These are phyloP conservation scores for Charaxes varanes DNA, from an alignment of 1,140 invertebrate species.

Conservation along the genomic window DNA sequence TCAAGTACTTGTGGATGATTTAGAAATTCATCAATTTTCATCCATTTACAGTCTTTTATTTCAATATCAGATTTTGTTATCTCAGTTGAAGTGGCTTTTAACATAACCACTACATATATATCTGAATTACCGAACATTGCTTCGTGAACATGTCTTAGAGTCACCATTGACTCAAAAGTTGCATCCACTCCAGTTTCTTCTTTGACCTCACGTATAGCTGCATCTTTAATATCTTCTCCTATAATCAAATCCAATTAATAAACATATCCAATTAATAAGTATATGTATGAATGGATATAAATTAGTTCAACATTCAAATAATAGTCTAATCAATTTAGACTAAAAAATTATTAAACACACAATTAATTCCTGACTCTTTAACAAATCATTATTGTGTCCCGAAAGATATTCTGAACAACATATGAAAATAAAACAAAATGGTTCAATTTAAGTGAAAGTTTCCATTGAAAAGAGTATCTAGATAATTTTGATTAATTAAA, in stretches of 20 bases:
- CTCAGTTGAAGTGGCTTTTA: constrained; percentile 79
- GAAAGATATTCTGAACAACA: too few relatives aligned
- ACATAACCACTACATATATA: constrained; percentile 85
- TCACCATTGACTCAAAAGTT: constrained; percentile 84
- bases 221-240: constrained; percentile 88
- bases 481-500: too few relatives aligned
- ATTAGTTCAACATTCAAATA: not conserved
- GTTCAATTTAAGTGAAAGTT: too few relatives aligned
- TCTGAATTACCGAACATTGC: constrained; percentile 87
- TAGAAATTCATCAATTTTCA: constrained; percentile 85
- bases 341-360: too few relatives aligned
- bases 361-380: too few relatives aligned
- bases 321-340: not conserved
- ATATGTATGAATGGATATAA: too few relatives aligned
- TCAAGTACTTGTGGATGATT: constrained; percentile 83
- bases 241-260: constrained; percentile 36
- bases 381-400: too few relatives aligned
- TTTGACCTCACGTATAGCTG: constrained; percentile 87
- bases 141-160: constrained; percentile 83
- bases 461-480: too few relatives aligned
- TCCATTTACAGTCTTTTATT: constrained; percentile 87
- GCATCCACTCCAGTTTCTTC: constrained; percentile 92
- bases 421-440: too few relatives aligned
- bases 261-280: too few relatives aligned
- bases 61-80: constrained; percentile 84